Base-by-base conservation (phyloP, 2,888 invertebrate genomes). In the Sinohyriopsis cumingii region DNA sequence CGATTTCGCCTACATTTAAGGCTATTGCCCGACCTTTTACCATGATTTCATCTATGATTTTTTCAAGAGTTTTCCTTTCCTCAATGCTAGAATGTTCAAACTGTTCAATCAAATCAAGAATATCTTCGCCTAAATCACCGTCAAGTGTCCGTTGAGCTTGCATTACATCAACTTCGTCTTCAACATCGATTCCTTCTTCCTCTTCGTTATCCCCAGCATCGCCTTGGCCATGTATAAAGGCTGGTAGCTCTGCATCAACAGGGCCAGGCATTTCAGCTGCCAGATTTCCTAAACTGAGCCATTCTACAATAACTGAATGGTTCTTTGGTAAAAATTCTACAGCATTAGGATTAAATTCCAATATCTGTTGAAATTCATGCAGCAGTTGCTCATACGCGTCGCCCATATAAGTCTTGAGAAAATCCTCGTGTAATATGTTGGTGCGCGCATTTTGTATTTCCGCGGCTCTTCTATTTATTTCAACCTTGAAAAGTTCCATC, bases 351-450 rank as follows among this genome's bases (percentile, higher is more conserved):
- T 76, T 73, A 6, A 65, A 59, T 24, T 59, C 25, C 22, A 76
- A 25, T 63, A 76, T 69, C 53, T 59, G 59, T 33, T 71, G 45
- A 65, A 76, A 76, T 55, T 73, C 69, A 12, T 72, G 54, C 24
- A n/a, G 62, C 12, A 76, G 55, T 24, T 71, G 25, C 45, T 65
- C 25, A 63, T 66, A 71, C 9, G 64, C 57, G 5, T 56, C 54
- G 25, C 71, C 75, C 68, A 78, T 78, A 45, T 59, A 73, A 25
- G 69, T 65, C 28, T 74, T 68, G 28, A 87, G 73, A 59, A 77
- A 73, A 6, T 74, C 71, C 68, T 85, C 84, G 64, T 81, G 81
- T 9, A 87, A 68, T 33, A 87, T 80, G 55, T 78, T 78, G 24
- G 75, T 76, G 62, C 81, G 80, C 18, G 80, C 76, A 2, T 75